phyloP scores from a whole-genome alignment of 2,113 vertebrate species.

The Cyphotilapia sp. region DNA sequence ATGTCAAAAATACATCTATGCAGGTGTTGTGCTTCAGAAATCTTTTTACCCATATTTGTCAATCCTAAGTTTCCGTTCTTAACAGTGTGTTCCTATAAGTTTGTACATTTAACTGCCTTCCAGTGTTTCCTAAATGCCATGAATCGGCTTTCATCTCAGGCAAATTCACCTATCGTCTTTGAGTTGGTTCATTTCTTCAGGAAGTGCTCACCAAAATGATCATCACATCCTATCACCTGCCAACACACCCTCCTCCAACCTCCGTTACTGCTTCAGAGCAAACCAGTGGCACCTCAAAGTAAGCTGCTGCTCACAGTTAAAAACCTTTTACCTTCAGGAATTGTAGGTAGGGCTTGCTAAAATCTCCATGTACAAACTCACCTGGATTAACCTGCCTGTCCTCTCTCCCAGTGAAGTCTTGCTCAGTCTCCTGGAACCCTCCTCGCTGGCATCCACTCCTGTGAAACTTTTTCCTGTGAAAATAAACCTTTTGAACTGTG shows the following conservation, averaged over 20 bases:
- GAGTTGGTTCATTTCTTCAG: background rate
- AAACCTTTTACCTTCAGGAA: background rate
- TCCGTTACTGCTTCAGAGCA: background rate
- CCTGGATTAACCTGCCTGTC: background rate
- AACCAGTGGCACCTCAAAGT: background rate
- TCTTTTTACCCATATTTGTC: background rate
- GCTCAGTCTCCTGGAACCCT: background rate
- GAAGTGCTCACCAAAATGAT: background rate
- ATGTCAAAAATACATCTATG: background rate
- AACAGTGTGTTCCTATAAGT: background rate
- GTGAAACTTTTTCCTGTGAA: background rate
- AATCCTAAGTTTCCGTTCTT: background rate
- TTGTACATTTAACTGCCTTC: background rate
- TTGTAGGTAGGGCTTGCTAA: background rate
- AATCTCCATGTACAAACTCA: background rate
- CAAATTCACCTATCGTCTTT: accelerated
- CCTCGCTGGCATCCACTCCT: background rate
- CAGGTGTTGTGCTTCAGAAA: background rate
- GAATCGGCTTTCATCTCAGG: accelerated
- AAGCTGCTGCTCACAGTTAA: background rate
- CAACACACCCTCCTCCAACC: accelerated
- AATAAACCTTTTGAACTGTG: background rate
- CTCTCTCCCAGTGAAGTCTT: accelerated
- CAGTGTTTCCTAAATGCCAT: background rate
- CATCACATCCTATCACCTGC: background rate